Evolutionary conservation across 2,113 vertebrate species (phyloP).

Genomic region (Paralichthys olivaceus): DNA sequence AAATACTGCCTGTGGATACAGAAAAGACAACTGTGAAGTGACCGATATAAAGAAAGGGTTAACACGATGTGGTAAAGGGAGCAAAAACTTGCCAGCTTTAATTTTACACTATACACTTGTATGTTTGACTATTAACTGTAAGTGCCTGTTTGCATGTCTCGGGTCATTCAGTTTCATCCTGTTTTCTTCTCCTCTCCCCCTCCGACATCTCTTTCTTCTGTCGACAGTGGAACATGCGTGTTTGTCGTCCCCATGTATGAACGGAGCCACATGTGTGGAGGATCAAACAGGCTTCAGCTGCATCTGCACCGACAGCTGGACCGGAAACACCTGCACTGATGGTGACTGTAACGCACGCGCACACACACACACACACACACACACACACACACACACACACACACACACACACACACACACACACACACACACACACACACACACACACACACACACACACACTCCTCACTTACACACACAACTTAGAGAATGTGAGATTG

Average conservation of each 20-base stretch:
- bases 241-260: conserved; percentile 82
- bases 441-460: conserved; percentile 15
- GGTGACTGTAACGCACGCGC: conserved; percentile 69
- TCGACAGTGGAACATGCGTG: conserved; percentile 85
- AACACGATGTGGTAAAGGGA: no score
- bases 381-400: conserved; percentile 1
- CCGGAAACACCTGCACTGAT: conserved; percentile 79
- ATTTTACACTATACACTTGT: no score
- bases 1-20: background rate
- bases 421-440: conserved; percentile 23
- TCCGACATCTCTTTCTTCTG: conserved; percentile 1
- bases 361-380: conserved; percentile 7
- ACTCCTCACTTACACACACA: conserved; percentile 1
- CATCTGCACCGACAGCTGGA: conserved; percentile 80
- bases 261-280: conserved; percentile 82
- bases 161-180: background rate
- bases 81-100: no score
- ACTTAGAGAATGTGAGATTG: conserved; percentile 26
- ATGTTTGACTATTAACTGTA: no score
- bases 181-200: background rate
- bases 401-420: conserved; percentile 30
- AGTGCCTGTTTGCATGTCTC: no score
- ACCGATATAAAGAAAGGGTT: no score
- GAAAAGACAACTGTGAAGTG: no score
- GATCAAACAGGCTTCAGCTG: conserved; percentile 80